A percentile compares a stretch with the other conserved stretches of the same genome.
Conservation (phyloP, 2,797 vertebrate species). For the Vespertilio murinus region DNA sequence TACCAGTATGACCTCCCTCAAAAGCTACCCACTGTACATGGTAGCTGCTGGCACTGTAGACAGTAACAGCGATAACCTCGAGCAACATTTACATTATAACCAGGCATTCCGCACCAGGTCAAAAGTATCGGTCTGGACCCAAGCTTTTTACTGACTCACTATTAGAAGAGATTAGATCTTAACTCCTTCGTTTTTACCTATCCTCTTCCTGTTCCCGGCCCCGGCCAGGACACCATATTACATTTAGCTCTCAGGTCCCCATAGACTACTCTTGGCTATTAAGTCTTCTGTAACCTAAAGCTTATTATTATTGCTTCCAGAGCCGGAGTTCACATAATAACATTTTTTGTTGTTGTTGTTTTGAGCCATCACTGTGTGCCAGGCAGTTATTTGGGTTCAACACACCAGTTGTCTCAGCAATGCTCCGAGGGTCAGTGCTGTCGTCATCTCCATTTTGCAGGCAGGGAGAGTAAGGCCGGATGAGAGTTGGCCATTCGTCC, state of each 20-base stretch:
- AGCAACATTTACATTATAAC: neutral
- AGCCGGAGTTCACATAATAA: neutral
- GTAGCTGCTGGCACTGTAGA: neutral
- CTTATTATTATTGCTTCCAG: conserved; percentile 23
- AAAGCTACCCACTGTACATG: neutral
- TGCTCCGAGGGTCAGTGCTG: neutral
- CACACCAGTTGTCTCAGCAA: neutral
- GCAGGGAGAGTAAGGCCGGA: neutral
- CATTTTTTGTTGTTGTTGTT: neutral
- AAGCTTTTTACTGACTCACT: neutral
- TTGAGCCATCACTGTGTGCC: neutral
- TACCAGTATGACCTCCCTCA: neutral
- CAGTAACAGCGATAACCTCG: neutral
- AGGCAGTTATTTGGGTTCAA: neutral
- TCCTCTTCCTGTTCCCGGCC: neutral
- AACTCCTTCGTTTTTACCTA: neutral
- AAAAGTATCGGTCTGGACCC: neutral
- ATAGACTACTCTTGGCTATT: neutral
- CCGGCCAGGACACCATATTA: neutral
- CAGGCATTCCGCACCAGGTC: neutral
- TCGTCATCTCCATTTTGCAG: neutral
- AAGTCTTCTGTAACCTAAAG: neutral
- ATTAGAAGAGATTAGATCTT: neutral
- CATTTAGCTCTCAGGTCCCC: neutral
- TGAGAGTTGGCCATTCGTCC: neutral